Evolutionary conservation across 1,140 invertebrate genomes (phyloP).

Genomic region (Andrena cerasifolii): DNA sequence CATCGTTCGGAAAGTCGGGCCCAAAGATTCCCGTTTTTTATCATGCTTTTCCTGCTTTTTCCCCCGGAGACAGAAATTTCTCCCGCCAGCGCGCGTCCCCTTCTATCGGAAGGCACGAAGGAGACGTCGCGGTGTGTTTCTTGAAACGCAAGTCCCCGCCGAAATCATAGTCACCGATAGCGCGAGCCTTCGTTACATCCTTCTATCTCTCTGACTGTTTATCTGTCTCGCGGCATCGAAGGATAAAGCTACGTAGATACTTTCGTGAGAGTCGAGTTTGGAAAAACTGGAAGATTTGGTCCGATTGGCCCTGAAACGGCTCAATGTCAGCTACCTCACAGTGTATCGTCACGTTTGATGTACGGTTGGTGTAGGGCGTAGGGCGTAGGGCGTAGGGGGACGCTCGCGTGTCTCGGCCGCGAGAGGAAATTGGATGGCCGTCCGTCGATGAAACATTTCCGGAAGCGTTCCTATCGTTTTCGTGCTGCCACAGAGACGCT

Average conservation of each 20-base stretch:
- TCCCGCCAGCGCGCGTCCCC: background rate
- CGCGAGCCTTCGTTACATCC: background rate
- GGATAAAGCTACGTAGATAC: constrained; percentile 7
- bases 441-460: background rate
- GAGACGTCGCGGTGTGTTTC: background rate
- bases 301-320: constrained; percentile 78
- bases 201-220: background rate
- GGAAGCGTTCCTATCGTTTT: background rate
- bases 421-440: constrained; percentile 31
- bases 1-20: constrained; percentile 71
- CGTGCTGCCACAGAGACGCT: background rate
- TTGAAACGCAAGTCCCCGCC: background rate
- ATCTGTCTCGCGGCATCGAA: constrained; percentile 8
- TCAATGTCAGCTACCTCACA: constrained; percentile 81
- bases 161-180: constrained; percentile 10
- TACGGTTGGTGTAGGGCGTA: constrained; percentile 70
- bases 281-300: constrained; percentile 71
- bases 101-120: background rate
- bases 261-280: constrained; percentile 25
- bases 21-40: constrained; percentile 74
- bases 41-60: constrained; percentile 38
- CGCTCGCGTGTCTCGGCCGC: constrained; percentile 58
- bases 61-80: background rate
- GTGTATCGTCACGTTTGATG: constrained; percentile 75
- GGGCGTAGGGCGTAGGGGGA: no score